Evolutionary conservation across 2,797 vertebrate genomes (phyloP).

Genomic region (Notoglanidium macrostoma): DNA sequence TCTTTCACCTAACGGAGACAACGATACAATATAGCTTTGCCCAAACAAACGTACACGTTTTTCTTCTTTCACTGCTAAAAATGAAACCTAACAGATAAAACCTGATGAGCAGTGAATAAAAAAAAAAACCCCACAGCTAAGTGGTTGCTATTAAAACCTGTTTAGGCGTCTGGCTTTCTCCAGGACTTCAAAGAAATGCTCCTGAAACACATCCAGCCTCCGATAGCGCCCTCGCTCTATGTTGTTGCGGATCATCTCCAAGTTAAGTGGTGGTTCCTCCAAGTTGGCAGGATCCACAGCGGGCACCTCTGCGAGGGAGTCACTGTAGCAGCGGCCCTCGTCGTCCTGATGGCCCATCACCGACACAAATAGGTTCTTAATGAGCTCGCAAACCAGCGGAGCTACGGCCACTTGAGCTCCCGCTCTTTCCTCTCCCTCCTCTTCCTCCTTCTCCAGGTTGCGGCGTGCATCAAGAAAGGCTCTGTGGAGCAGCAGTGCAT

Average conservation of each 20-base stretch:
- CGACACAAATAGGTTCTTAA: slow-evolving; percentile 95
- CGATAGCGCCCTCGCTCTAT: slow-evolving; percentile 92
- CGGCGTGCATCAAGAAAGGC: slow-evolving; percentile 92
- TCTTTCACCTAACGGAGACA: neutral
- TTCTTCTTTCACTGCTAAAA: neutral
- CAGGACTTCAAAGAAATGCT: slow-evolving; percentile 96
- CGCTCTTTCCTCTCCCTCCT: slow-evolving; percentile 85
- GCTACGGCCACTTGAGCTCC: slow-evolving; percentile 77
- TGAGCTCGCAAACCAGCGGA: slow-evolving; percentile 90
- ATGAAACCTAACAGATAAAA: neutral
- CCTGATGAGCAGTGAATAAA: neutral
- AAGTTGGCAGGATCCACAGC: slow-evolving; percentile 85
- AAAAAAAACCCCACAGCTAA: neutral
- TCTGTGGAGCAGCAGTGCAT: slow-evolving; percentile 93
- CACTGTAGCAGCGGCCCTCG: slow-evolving; percentile 95
- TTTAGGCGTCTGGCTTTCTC: slow-evolving; percentile 92
- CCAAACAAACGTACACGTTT: neutral
- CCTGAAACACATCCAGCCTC: slow-evolving; percentile 94
- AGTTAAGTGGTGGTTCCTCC: slow-evolving; percentile 87
- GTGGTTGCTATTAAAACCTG: slow-evolving; percentile 78
- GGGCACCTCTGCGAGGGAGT: slow-evolving; percentile 96
- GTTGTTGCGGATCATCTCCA: slow-evolving; percentile 91
- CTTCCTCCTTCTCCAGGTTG: slow-evolving; percentile 84
- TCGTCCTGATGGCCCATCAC: slow-evolving; percentile 98
- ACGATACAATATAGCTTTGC: neutral